A percentile compares a stretch with the other conserved stretches of the same genome.
phyloP scores from a whole-genome alignment of 2,888 invertebrate species.

The Tineola bisselliella region DNA sequence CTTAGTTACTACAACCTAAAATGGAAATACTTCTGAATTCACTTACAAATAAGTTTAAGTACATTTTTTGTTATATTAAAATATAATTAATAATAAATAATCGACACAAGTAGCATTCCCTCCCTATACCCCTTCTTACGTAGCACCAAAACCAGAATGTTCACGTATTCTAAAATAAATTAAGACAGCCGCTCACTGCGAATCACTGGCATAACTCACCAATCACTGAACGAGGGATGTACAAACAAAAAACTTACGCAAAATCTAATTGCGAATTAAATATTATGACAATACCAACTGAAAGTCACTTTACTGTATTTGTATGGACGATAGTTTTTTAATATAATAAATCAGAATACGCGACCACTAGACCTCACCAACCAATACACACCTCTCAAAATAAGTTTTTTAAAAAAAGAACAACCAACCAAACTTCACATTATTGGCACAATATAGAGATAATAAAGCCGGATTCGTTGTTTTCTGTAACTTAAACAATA shows the following conservation, averaged over 20 bases:
- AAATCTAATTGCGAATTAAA: too few relatives aligned
- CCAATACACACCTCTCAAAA: neutral
- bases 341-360: too few relatives aligned
- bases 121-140: neutral
- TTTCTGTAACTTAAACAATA: conserved; percentile 9
- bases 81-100: neutral
- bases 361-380: too few relatives aligned
- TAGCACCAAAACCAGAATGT: neutral
- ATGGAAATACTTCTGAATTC: neutral
- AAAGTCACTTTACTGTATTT: too few relatives aligned
- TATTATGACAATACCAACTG: too few relatives aligned
- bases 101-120: neutral
- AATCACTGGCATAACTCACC: too few relatives aligned
- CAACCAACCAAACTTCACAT: neutral
- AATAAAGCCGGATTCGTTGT: conserved; percentile 27
- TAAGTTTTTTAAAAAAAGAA: neutral
- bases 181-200: too few relatives aligned
- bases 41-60: neutral
- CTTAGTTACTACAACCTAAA: neutral
- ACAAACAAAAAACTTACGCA: too few relatives aligned
- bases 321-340: too few relatives aligned
- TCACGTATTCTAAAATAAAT: conserved; percentile 11
- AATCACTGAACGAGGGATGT: neutral
- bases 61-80: neutral
- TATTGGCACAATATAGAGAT: conserved; percentile 19